These are phyloP conservation scores for Plusia festucae DNA, from an alignment of 2,888 invertebrate species.

Conservation along the genomic window DNA sequence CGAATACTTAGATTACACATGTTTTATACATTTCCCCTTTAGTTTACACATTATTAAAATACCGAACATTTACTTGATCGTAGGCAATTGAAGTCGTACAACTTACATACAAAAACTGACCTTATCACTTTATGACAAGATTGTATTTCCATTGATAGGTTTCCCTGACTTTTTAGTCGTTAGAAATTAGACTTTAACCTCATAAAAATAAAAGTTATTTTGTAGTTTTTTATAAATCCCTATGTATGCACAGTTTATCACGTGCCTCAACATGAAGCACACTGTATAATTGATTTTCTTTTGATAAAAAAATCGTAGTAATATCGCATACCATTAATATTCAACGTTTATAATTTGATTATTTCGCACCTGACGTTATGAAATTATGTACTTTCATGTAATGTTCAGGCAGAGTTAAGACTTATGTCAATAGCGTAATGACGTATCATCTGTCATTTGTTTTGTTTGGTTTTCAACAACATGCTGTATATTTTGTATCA, in stretches of 20 bases:
- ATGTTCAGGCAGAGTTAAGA: slow-evolving; percentile 14
- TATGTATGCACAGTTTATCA: slow-evolving; percentile 50
- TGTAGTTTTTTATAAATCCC: slow-evolving; percentile 18
- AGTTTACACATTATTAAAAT: slow-evolving; percentile 67
- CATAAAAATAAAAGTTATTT: slow-evolving; percentile 23
- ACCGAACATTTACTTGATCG: slow-evolving; percentile 55
- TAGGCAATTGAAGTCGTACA: slow-evolving; percentile 17
- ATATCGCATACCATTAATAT: slow-evolving; percentile 51
- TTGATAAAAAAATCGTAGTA: slow-evolving; percentile 59
- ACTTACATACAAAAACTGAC: slow-evolving; percentile 17
- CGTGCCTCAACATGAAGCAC: slow-evolving; percentile 52
- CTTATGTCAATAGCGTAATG: slow-evolving; percentile 9
- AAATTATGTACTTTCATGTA: slow-evolving; percentile 27
- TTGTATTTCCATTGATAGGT: slow-evolving; percentile 18
- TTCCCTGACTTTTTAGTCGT: neutral
- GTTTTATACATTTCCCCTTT: slow-evolving; percentile 59
- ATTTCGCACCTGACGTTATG: slow-evolving; percentile 47
- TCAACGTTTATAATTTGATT: slow-evolving; percentile 53
- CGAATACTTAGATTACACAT: slow-evolving; percentile 50
- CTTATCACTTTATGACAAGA: neutral
- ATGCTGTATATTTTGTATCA: neutral
- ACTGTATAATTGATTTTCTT: slow-evolving; percentile 63
- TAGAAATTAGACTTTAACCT: slow-evolving; percentile 28
- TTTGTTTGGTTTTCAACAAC: neutral
- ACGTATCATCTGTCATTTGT: neutral